These are phyloP conservation scores for Stenolophus ochropezus DNA, from an alignment of 2,888 invertebrate species.

Conservation along the genomic window DNA sequence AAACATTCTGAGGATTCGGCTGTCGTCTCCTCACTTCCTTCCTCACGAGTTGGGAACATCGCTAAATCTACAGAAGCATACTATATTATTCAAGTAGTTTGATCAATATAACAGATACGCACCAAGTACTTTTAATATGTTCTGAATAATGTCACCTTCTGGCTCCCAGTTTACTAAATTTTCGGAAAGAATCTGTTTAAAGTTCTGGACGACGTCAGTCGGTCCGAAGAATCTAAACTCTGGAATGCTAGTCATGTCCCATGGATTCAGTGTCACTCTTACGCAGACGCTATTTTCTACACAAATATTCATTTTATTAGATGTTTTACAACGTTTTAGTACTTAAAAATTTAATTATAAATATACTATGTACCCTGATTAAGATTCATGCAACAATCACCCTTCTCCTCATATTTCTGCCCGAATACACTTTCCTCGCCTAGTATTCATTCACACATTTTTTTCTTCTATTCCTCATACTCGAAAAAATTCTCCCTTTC, in stretches of 20 bases:
- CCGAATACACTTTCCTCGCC: too few species aligned
- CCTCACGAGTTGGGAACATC: background rate
- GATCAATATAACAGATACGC: background rate
- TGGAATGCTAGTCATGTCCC: conserved; percentile 29
- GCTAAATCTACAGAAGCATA: background rate
- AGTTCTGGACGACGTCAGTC: background rate
- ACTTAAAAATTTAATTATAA: background rate
- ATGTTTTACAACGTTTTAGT: too few species aligned
- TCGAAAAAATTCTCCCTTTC: too few species aligned
- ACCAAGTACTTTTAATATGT: conserved; percentile 46
- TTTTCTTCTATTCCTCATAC: too few species aligned
- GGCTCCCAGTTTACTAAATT: conserved; percentile 48
- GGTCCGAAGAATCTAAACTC: conserved; percentile 50
- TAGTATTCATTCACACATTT: too few species aligned
- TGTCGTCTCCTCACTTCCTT: background rate
- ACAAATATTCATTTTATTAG: background rate
- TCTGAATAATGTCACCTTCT: conserved; percentile 42
- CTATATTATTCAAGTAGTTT: background rate
- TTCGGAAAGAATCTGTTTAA: conserved; percentile 11
- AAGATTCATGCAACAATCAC: too few species aligned
- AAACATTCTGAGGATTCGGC: background rate
- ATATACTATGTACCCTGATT: too few species aligned
- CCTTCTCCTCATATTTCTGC: too few species aligned
- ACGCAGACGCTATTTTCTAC: conserved; percentile 6
- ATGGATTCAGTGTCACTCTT: conserved; percentile 41